Conservation (phyloP, 1,140 invertebrate genomes). For the Globodera rostochiensis region DNA sequence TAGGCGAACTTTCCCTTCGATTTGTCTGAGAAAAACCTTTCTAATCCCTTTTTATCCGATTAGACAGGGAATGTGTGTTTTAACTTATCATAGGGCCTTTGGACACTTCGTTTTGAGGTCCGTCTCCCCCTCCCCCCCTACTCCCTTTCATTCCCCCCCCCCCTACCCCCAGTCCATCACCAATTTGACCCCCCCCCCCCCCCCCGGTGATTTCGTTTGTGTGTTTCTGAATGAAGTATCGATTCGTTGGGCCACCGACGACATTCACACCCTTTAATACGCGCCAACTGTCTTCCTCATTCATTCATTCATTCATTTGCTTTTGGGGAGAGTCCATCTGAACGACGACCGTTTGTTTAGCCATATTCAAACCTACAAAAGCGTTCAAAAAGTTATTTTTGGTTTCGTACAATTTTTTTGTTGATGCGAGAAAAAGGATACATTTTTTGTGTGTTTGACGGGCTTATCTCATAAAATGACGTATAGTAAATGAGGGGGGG, state of each 20-base stretch:
- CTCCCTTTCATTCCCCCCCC: too few species aligned
- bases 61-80: not conserved
- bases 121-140: too few species aligned
- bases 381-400: too few species aligned
- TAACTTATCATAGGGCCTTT: not conserved
- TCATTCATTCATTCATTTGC: conserved; percentile 13
- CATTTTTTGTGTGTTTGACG: not conserved
- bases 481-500: too few species aligned
- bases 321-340: not conserved
- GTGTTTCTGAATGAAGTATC: not conserved
- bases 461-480: too few species aligned
- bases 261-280: not conserved
- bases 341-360: not conserved
- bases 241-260: not conserved
- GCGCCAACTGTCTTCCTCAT: not conserved
- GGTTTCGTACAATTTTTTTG: not conserved
- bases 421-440: not conserved
- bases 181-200: too few species aligned
- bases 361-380: not conserved
- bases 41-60: not conserved
- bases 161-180: too few species aligned
- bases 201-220: not conserved
- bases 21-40: not conserved
- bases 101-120: not conserved
- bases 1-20: not conserved